Conservation (phyloP, 2,888 invertebrate genomes). For the Pseudococcus jackbeardsleyi region DNA sequence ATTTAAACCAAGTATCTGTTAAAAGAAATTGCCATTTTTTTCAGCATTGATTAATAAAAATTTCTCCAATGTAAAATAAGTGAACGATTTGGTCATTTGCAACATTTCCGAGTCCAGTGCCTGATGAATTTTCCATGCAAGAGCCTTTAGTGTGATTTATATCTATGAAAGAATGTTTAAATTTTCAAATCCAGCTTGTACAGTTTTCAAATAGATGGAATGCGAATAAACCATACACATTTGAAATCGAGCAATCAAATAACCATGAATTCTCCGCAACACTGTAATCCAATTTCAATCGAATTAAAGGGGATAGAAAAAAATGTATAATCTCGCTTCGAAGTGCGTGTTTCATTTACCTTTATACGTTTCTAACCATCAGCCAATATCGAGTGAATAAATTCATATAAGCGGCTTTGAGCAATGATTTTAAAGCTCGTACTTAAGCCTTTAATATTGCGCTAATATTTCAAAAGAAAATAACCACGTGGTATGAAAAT, state of each 20-base stretch:
- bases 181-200: no score
- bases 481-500: conserved; percentile 31
- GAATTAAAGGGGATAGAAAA: neutral
- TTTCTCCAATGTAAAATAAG: no score
- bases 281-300: conserved; percentile 4
- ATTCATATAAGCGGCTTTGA: conserved; percentile 9
- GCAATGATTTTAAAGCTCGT: conserved; percentile 15
- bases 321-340: neutral
- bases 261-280: neutral
- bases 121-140: no score
- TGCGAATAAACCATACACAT: neutral
- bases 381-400: neutral
- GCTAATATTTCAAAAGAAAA: conserved; percentile 44
- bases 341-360: neutral
- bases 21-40: no score
- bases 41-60: no score
- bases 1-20: no score
- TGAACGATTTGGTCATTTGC: no score
- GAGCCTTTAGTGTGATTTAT: no score
- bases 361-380: neutral
- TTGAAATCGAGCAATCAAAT: neutral
- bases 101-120: no score
- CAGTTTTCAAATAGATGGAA: neutral
- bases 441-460: conserved; percentile 30
- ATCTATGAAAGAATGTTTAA: no score